A percentile compares a stretch with the other conserved stretches of the same genome.
These are phyloP conservation scores for Sapayoa aenigma DNA, from an alignment of 2,113 vertebrate species.

Conservation along the genomic window DNA sequence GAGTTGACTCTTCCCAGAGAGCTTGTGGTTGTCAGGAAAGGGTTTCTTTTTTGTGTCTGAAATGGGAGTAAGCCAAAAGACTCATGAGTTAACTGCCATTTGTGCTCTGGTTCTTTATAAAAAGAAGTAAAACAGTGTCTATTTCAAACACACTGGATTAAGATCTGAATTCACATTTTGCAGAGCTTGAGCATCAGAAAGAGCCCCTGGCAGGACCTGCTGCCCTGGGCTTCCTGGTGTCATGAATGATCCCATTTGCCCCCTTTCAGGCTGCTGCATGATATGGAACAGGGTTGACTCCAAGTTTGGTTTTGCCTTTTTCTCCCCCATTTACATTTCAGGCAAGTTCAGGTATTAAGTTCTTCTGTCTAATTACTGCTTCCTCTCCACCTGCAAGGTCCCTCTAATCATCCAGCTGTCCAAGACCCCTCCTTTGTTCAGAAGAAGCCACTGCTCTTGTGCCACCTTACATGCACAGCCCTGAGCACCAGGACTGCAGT, in stretches of 20 bases:
- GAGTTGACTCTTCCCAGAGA: neutral
- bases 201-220: neutral
- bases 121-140: neutral
- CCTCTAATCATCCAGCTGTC: neutral
- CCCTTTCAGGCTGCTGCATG: neutral
- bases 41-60: conserved; percentile 12
- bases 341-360: neutral
- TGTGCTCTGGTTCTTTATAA: neutral
- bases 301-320: neutral
- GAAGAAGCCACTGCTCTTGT: neutral
- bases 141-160: too few species aligned
- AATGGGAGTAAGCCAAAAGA: conserved; percentile 22
- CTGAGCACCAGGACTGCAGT: neutral
- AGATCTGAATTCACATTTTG: too few species aligned
- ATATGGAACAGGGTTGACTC: fast-evolving
- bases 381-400: neutral
- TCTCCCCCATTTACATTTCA: neutral
- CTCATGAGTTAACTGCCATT: conserved; percentile 8
- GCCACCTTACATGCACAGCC: neutral
- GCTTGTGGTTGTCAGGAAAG: neutral
- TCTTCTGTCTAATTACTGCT: neutral
- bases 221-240: neutral
- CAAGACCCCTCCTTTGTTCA: neutral
- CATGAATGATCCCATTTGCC: neutral
- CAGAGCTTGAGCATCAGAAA: neutral